Evolutionary conservation across 2,888 invertebrate species (phyloP).

Genomic region (Prenolepis imparis): DNA sequence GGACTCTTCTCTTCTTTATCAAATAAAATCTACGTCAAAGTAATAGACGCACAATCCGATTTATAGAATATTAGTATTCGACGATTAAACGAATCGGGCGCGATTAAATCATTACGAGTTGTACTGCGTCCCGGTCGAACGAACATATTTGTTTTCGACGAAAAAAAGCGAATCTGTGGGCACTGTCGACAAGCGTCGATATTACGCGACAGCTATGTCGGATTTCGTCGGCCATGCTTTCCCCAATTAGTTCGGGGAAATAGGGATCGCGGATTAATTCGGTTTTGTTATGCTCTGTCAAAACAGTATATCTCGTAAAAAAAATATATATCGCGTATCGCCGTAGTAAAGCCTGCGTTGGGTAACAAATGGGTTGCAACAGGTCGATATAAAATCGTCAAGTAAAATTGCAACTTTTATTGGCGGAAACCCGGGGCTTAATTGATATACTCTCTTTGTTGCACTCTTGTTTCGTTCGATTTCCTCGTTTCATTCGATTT

Average conservation of each 20-base stretch:
- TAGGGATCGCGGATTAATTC: slow-evolving; percentile 10
- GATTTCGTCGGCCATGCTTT: neutral
- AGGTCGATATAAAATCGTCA: slow-evolving; percentile 24
- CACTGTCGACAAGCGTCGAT: neutral
- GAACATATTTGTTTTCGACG: neutral
- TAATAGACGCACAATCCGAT: neutral
- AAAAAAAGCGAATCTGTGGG: neutral
- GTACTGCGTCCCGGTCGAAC: neutral
- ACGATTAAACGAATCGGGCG: slow-evolving; percentile 5
- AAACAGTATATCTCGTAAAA: neutral
- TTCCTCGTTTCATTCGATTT: slow-evolving; percentile 14
- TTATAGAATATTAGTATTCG: neutral
- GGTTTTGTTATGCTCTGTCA: neutral
- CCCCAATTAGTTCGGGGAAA: slow-evolving; percentile 9
- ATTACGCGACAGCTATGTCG: neutral
- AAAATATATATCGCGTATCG: neutral
- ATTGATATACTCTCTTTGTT: neutral
- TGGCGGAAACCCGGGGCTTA: slow-evolving; percentile 11
- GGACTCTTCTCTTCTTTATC: neutral
- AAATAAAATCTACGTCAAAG: neutral
- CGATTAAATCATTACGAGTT: slow-evolving; percentile 10
- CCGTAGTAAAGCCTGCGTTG: neutral
- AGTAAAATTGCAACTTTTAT: slow-evolving; percentile 36
- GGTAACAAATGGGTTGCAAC: slow-evolving; percentile 19
- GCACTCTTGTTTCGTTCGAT: slow-evolving; percentile 1